Evolutionary conservation across 2,888 invertebrate genomes (phyloP).

Genomic region (Acrobasis consociella): DNA sequence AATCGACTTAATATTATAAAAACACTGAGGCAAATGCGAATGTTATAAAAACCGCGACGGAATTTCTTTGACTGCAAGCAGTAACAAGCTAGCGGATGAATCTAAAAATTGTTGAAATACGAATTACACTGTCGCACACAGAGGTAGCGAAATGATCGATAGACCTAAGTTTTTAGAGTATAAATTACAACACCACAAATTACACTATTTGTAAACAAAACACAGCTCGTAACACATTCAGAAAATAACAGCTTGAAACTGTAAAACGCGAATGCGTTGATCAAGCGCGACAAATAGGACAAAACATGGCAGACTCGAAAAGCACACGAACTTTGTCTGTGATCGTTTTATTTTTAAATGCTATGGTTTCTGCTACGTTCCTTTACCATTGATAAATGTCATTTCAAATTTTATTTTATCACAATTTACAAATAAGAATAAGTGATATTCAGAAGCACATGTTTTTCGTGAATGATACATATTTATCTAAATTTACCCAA

Average conservation of each 20-base stretch:
- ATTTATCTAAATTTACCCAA: background rate
- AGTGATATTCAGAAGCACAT: background rate
- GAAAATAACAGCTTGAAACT: constrained; percentile 72
- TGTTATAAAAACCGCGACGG: constrained; percentile 54
- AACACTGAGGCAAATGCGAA: constrained; percentile 47
- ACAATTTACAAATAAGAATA: too few species aligned
- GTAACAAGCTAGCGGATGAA: constrained; percentile 61
- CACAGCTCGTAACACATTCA: constrained; percentile 75
- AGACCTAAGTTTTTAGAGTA: constrained; percentile 54
- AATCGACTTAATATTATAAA: constrained; percentile 57
- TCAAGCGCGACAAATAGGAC: constrained; percentile 82
- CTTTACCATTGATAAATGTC: constrained; percentile 27
- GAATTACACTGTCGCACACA: constrained; percentile 69
- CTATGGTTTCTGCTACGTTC: constrained; percentile 43
- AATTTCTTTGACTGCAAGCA: constrained; percentile 58
- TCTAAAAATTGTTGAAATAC: constrained; percentile 71
- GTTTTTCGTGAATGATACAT: background rate
- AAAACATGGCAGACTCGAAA: constrained; percentile 83
- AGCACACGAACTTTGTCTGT: constrained; percentile 74
- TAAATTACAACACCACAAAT: constrained; percentile 61
- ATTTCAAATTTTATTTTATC: background rate
- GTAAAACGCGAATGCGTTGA: constrained; percentile 75
- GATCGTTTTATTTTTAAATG: constrained; percentile 68
- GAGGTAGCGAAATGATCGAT: constrained; percentile 60
- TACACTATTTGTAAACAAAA: constrained; percentile 79